Conservation (phyloP, 2,888 invertebrate species). For the Anorthoa munda region DNA sequence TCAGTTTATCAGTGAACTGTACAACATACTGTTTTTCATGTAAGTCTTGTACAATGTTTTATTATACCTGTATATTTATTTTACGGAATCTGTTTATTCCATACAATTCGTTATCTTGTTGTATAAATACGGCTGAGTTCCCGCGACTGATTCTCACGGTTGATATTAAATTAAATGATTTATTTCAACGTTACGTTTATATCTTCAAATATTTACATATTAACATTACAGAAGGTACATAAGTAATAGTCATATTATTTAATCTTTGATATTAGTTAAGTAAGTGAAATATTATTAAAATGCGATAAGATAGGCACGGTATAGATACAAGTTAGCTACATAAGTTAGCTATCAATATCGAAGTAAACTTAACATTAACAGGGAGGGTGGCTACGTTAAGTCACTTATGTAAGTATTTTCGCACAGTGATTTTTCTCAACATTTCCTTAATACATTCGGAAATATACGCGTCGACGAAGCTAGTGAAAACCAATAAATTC, state of each 20-base stretch:
- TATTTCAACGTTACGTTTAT: slow-evolving; percentile 19
- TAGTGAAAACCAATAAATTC: not conserved
- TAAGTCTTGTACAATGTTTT: slow-evolving; percentile 62
- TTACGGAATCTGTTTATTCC: slow-evolving; percentile 32
- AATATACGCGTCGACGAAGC: not conserved
- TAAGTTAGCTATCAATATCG: not conserved
- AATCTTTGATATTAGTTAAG: not conserved
- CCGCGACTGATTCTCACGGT: slow-evolving; percentile 18
- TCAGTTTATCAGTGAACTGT: slow-evolving; percentile 61
- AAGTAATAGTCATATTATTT: not conserved
- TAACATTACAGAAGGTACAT: not conserved
- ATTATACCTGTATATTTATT: slow-evolving; percentile 48
- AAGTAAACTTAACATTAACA: slow-evolving; percentile 1
- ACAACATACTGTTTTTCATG: slow-evolving; percentile 63
- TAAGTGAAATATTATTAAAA: slow-evolving; percentile 3
- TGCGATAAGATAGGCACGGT: not conserved
- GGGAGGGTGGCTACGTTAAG: not conserved
- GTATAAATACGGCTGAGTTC: slow-evolving; percentile 17
- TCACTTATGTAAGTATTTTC: slow-evolving; percentile 40
- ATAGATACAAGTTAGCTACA: not conserved
- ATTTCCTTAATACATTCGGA: not conserved
- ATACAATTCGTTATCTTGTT: slow-evolving; percentile 30
- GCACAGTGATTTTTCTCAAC: slow-evolving; percentile 5
- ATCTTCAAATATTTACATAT: slow-evolving; percentile 34
- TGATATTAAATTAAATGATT: slow-evolving; percentile 13